These are phyloP conservation scores for Leptodirus hochenwartii DNA, from an alignment of 2,888 invertebrate genomes.

Conservation along the genomic window DNA sequence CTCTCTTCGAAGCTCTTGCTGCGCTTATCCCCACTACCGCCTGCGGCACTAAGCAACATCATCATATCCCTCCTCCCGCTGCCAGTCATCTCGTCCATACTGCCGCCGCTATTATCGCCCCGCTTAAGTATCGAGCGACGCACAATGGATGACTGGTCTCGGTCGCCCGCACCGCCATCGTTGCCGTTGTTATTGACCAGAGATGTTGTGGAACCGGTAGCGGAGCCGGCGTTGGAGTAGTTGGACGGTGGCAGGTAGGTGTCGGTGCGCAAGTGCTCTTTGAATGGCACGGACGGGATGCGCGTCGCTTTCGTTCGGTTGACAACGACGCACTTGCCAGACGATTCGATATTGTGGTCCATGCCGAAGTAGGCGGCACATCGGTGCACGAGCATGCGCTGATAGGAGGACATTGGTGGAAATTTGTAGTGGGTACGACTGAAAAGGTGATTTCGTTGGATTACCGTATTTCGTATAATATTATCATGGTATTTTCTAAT, in stretches of 20 bases:
- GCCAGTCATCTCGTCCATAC: constrained; percentile 41
- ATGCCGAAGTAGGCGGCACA: constrained; percentile 87
- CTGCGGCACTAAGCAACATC: too few species aligned
- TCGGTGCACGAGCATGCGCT: constrained; percentile 89
- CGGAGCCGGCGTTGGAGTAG: too few species aligned
- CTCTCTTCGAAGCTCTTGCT: constrained; percentile 84
- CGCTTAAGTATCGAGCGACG: constrained; percentile 65
- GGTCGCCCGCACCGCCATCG: too few species aligned
- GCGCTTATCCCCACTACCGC: constrained; percentile 44
- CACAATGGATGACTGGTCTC: too few species aligned
- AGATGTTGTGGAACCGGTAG: too few species aligned
- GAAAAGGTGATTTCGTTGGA: constrained; percentile 12
- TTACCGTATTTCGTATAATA: too few species aligned
- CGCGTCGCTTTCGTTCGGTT: constrained; percentile 58
- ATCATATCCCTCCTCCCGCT: constrained; percentile 45
- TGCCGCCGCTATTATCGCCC: constrained; percentile 60
- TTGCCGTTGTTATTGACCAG: too few species aligned
- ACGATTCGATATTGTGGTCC: constrained; percentile 81
- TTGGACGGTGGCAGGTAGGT: too few species aligned
- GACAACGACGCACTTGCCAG: constrained; percentile 66
- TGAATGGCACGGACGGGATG: constrained; percentile 52
- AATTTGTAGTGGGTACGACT: constrained; percentile 68
- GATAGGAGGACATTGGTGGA: constrained; percentile 88
- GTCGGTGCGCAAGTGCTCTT: constrained; percentile 49
- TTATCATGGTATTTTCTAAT: too few species aligned